Base-by-base conservation (phyloP, 2,888 invertebrate species). In the Palloptera scutellata region DNA sequence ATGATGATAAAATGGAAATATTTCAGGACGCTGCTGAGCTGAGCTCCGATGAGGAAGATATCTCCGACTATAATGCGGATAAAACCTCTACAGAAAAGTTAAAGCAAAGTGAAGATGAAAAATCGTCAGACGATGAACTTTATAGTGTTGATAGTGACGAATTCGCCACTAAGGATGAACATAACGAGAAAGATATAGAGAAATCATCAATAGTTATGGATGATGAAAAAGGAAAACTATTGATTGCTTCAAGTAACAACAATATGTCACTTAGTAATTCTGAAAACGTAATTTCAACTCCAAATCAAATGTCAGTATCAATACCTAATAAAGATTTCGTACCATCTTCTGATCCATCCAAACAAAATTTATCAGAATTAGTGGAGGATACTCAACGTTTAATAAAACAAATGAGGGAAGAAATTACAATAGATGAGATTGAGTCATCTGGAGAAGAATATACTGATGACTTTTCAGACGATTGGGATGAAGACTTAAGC, bases 371-470 rank as follows among this genome's bases (percentile, higher is more conserved):
- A 8, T 83, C 83, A 1, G 88, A 89, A 70, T 86, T 89, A 61
- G 89, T 89, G 10, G 88, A 87, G 75, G 87, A 88, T 67, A 89
- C 89, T 0, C 89, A 89, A 79, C 86, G 86, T 67, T 77, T 89
- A 53, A 89, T 89, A 70, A 88, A 89, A 73, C 89, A 89, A 83
- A 89, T 89, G 89, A 88, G 88, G 78, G 88, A 88, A 75, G 89
- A 89, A 86, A 89, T 89, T 48, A 88, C 88, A 79, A 88, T 89
- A 74, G 88, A 87, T 55, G 83, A 84, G 42, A 84, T 83, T 67
- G 83, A 82, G 58, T 84, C 84, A 1, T 78, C 80, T n/a, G 82
- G 79, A 2, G 86, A 86, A 68, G 84, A 86, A 15, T 86, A 86
- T 65, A 86, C 86, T 62, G 87, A 87, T 74, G 87, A 87, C 9